phyloP scores from a whole-genome alignment of 1,140 invertebrate genomes.

The Pachypeltis micranthus region DNA sequence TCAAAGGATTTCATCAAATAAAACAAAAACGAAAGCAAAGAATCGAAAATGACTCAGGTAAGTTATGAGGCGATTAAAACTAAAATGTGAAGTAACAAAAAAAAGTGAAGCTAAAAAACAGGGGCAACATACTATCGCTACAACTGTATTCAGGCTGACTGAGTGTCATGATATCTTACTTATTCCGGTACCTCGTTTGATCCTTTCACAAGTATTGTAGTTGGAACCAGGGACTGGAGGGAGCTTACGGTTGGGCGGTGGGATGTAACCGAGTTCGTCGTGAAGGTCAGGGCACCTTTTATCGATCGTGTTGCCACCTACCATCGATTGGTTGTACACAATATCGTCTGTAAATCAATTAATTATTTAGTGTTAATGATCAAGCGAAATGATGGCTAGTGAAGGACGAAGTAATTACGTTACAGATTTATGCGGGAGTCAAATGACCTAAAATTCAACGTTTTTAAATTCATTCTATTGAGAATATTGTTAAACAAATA shows the following conservation, averaged over 20 bases:
- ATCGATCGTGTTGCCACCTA: conserved; percentile 62
- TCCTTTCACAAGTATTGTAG: conserved; percentile 84
- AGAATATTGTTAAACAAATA: too few relatives aligned
- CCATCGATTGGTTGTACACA: conserved; percentile 71
- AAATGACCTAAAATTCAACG: too few relatives aligned
- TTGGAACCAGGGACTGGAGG: conserved; percentile 83
- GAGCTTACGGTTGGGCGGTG: conserved; percentile 78
- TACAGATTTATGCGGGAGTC: too few relatives aligned
- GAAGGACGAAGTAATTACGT: too few relatives aligned
- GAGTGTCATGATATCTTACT: conserved; percentile 47
- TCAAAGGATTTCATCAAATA: conserved; percentile 10
- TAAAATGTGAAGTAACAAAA: background rate
- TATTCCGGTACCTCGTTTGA: conserved; percentile 82
- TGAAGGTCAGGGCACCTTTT: conserved; percentile 70
- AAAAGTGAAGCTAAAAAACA: background rate
- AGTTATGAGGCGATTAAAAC: conserved; percentile 6
- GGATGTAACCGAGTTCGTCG: conserved; percentile 83
- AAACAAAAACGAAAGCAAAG: conserved; percentile 21
- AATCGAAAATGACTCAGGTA: conserved; percentile 20
- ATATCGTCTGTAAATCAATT: conserved; percentile 59
- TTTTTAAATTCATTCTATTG: too few relatives aligned
- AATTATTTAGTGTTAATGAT: too few relatives aligned
- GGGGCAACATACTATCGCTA: background rate
- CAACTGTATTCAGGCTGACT: conserved; percentile 7
- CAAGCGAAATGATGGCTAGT: background rate